phyloP scores from a whole-genome alignment of 2,797 vertebrate genomes.

The Macropus fuliginosus region DNA sequence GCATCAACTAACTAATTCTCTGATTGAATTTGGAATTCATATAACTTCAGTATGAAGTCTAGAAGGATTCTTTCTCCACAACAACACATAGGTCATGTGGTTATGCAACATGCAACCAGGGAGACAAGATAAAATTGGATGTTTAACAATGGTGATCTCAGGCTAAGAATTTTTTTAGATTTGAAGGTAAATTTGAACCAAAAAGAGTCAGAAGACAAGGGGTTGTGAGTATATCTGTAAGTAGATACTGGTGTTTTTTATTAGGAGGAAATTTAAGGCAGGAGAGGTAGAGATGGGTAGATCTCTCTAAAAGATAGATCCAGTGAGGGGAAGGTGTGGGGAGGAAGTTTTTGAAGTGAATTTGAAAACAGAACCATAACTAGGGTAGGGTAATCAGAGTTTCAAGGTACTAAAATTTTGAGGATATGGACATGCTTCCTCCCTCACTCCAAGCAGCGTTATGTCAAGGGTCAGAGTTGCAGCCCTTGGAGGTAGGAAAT shows the following conservation, averaged over 20 bases:
- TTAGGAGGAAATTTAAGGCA: neutral
- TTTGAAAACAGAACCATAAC: neutral
- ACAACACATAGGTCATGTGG: neutral
- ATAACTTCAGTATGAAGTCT: neutral
- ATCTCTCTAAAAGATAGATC: neutral
- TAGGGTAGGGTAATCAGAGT: neutral
- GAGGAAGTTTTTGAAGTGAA: neutral
- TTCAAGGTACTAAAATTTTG: neutral
- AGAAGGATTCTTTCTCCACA: neutral
- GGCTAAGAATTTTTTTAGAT: neutral
- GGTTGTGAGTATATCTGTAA: neutral
- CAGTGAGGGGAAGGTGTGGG: neutral
- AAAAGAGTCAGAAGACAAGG: neutral
- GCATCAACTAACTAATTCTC: neutral
- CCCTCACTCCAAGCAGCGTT: neutral
- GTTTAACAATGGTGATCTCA: constrained; percentile 12
- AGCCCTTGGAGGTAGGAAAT: neutral
- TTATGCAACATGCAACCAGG: neutral
- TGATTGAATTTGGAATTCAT: neutral
- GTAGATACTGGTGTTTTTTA: neutral
- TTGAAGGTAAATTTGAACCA: neutral
- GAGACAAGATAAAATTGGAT: neutral
- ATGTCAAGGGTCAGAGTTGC: neutral
- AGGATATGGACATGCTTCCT: neutral
- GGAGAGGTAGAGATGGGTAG: neutral